Percentiles rank a stretch among this genome's conserved stretches.
Evolutionary conservation across 2,113 vertebrate species (phyloP).

Genomic region (Indicator indicator): DNA sequence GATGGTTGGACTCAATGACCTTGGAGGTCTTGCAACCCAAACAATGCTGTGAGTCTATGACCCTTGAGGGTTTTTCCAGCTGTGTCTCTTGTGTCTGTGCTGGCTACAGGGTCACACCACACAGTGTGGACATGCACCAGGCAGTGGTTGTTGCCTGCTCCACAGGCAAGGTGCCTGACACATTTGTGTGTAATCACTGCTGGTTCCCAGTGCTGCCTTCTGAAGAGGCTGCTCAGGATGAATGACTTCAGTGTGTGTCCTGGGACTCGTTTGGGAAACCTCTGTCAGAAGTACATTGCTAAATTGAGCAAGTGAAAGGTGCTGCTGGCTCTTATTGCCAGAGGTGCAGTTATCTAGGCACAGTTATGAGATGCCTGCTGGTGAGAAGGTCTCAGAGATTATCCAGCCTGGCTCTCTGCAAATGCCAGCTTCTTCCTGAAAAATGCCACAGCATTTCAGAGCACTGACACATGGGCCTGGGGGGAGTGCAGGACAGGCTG

Average conservation of each 20-base stretch:
- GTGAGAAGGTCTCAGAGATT: background rate
- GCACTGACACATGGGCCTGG: fast-evolving
- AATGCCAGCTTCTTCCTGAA: background rate
- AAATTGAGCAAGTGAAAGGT: background rate
- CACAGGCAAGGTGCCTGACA: no score
- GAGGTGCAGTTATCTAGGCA: background rate
- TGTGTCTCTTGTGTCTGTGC: no score
- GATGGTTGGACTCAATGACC: no score
- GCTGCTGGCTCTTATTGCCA: background rate
- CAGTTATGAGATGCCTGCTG: background rate
- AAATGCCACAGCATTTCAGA: fast-evolving
- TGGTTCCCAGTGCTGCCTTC: background rate
- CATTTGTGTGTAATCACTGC: background rate
- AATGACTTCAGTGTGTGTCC: no score
- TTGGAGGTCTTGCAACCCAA: no score
- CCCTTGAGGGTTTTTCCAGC: no score
- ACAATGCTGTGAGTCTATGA: no score
- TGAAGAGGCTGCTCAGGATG: no score
- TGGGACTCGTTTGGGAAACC: background rate
- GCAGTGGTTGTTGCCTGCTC: no score
- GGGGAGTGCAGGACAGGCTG: background rate
- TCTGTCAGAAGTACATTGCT: background rate
- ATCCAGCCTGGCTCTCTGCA: background rate
- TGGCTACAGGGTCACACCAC: no score
- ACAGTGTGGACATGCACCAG: no score